Conservation (phyloP, 2,888 invertebrate species). For the Andrena chrysosceles region DNA sequence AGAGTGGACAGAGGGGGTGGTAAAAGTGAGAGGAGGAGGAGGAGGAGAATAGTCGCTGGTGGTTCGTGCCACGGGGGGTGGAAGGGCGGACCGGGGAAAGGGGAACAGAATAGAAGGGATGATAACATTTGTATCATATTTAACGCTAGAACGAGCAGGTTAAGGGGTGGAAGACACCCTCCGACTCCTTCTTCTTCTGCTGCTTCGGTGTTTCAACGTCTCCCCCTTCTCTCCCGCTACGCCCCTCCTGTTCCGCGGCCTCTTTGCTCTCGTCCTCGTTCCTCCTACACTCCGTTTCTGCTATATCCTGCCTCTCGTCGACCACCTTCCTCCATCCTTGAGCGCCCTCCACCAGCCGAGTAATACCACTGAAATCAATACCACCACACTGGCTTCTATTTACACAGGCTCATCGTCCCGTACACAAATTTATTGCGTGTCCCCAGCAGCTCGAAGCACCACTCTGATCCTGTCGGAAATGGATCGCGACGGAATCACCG, state of each 20-base stretch:
- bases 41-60: conserved; percentile 57
- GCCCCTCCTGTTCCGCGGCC: conserved; percentile 42
- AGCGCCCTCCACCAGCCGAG: conserved; percentile 71
- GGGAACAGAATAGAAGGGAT: conserved; percentile 80
- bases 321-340: conserved; percentile 64
- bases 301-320: conserved; percentile 41
- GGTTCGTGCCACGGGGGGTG: conserved; percentile 56
- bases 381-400: conserved; percentile 77
- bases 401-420: conserved; percentile 79
- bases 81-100: conserved; percentile 53
- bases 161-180: conserved; percentile 78
- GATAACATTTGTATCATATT: conserved; percentile 84
- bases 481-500: conserved; percentile 57
- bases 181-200: conserved; percentile 60
- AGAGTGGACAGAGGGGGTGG: conserved; percentile 27
- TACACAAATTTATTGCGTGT: conserved; percentile 81
- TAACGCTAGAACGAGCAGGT: conserved; percentile 82
- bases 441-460: conserved; percentile 62
- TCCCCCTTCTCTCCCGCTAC: conserved; percentile 23
- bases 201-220: conserved; percentile 47
- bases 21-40: conserved; percentile 36
- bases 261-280: conserved; percentile 51
- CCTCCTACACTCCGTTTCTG: conserved; percentile 44
- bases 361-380: conserved; percentile 82
- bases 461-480: conserved; percentile 46